These are phyloP conservation scores for Sorex araneus DNA, from an alignment of 2,113 vertebrate species.

Conservation along the genomic window DNA sequence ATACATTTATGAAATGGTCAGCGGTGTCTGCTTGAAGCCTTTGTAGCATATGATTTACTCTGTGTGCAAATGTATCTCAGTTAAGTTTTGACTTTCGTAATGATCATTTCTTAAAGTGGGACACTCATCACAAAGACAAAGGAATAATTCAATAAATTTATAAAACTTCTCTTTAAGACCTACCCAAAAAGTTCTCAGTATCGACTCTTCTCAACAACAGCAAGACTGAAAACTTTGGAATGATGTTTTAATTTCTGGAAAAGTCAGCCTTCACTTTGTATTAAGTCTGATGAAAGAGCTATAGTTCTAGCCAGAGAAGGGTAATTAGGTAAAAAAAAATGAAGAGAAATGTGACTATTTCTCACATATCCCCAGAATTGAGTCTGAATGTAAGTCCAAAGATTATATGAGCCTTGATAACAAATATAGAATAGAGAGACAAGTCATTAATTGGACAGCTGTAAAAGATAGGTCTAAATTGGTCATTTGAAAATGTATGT, in stretches of 20 bases:
- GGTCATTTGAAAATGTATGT: slow-evolving; percentile 44
- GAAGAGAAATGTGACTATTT: background rate
- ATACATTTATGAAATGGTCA: background rate
- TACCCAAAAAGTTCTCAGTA: background rate
- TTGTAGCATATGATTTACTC: background rate
- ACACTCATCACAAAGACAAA: background rate
- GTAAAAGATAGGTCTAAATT: slow-evolving; percentile 26
- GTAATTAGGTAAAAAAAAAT: slow-evolving; percentile 20
- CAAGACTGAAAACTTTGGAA: background rate
- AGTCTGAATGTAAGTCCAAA: background rate
- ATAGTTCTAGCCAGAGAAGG: background rate
- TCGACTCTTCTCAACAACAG: slow-evolving; percentile 20
- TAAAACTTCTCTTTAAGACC: slow-evolving; percentile 28
- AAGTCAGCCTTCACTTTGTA: background rate
- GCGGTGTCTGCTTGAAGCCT: background rate
- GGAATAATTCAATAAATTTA: slow-evolving; percentile 36
- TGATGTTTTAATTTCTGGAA: slow-evolving; percentile 25
- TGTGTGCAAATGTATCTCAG: background rate
- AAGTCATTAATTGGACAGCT: background rate
- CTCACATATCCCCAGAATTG: background rate
- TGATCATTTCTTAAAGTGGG: background rate
- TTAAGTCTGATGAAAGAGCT: slow-evolving; percentile 16
- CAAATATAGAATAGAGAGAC: background rate
- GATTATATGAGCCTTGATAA: background rate
- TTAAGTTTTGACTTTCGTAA: background rate